Evolutionary conservation across 2,797 vertebrate species (phyloP), one percentile per base, ranked within the genome.

Genomic region (Channallabes apus): DNA sequence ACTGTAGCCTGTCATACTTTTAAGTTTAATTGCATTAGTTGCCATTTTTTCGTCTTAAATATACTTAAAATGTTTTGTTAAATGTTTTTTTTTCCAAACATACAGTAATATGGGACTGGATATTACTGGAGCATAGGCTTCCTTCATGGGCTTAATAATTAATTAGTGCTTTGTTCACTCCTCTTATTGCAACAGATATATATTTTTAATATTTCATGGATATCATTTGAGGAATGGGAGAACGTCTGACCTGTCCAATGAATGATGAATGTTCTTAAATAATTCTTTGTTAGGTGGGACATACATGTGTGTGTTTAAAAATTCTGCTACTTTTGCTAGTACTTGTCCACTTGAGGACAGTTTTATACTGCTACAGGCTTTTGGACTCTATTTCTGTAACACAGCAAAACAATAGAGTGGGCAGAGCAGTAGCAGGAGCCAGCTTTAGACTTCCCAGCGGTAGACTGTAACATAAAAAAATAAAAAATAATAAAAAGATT

Each of bases 361-460:
- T 80, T 80, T 65, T 51, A 64, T 80, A 80, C 27, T 65, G 78
- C 78, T 80, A 29, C 61, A 65, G 61, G 78, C 61, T 80, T 46
- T 80, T 80, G 78, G 38, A 80, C 24, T 80, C 59, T 80, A 80
- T 80, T 80, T 80, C 61, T 80, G 38, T 51, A 80, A 51, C 61
- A 65, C 38, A 65, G 78, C 78, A 65, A 80, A 51, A 80, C 78
- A 80, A 80, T 51, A 65, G n/a, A 80, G 61, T 51, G 78, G 17
- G 24, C n/a, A 80, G 61, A 65, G n/a, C 61, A 80, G 62, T 65
- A 80, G 78, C 38, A 80, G 4, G 61, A 80, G 61, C 61, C 61
- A 80, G 41, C n/a, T 65, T 51, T 29, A n/a, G n/a, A n/a, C n/a
- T 0, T 5, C 77, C 78, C 61, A 65, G 78, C 17, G 20, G 61